A percentile compares a stretch with the other conserved stretches of the same genome.
These are phyloP conservation scores for Pristionchus arcanus DNA, from an alignment of 2,888 invertebrate species.

Conservation along the genomic window DNA sequence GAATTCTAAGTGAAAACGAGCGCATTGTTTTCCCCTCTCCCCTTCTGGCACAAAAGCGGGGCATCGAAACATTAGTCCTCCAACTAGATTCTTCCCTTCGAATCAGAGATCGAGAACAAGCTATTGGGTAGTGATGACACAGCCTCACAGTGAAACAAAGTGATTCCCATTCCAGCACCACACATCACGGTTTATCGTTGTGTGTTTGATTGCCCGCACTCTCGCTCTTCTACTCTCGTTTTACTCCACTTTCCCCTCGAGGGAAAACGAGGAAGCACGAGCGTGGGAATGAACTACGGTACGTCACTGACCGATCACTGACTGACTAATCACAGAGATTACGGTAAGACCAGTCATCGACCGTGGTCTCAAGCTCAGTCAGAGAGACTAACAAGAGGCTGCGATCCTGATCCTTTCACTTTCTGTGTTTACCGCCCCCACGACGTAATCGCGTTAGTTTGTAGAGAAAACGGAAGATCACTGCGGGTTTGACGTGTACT, in stretches of 20 bases:
- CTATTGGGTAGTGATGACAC: background rate
- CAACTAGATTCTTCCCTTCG: background rate
- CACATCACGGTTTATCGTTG: constrained; percentile 34
- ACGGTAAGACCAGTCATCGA: background rate
- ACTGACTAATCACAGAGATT: background rate
- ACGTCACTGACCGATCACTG: background rate
- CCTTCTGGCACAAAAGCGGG: background rate
- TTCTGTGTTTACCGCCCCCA: background rate
- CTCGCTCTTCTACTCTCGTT: background rate
- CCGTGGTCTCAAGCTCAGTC: background rate
- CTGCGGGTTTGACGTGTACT: background rate
- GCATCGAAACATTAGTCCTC: background rate
- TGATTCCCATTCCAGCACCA: background rate
- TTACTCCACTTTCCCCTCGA: background rate
- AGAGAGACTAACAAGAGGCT: background rate
- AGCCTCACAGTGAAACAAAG: background rate
- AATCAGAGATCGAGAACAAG: background rate
- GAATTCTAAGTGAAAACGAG: background rate
- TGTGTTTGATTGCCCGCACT: background rate
- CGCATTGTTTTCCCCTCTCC: background rate
- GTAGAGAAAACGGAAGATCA: constrained; percentile 17
- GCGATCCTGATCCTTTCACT: constrained; percentile 8
- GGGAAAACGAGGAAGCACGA: constrained; percentile 21
- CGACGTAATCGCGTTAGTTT: constrained; percentile 20
- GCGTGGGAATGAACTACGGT: background rate